A percentile compares a stretch with the other conserved stretches of the same genome.
These are phyloP conservation scores for Excalfactoria chinensis DNA, from an alignment of 2,113 vertebrate genomes.

Conservation along the genomic window DNA sequence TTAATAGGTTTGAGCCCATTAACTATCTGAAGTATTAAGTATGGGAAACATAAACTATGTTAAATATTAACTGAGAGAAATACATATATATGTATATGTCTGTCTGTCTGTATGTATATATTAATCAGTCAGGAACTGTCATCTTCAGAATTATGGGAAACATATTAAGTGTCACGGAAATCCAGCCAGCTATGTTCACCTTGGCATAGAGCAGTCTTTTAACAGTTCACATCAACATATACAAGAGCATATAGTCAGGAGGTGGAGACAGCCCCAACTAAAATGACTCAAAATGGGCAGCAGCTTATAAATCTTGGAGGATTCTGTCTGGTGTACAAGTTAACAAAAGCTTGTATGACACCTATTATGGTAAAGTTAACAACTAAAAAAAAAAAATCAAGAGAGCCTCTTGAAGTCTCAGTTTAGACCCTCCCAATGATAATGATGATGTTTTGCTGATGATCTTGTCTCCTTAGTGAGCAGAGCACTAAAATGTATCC, in stretches of 20 bases:
- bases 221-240: not conserved
- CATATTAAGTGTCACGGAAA: not conserved
- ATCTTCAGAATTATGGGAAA: not conserved
- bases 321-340: not conserved
- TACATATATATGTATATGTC: no score
- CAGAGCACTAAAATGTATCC: not conserved
- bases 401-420: not conserved
- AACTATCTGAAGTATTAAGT: no score
- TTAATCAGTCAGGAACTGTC: not conserved
- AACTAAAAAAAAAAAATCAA: not conserved
- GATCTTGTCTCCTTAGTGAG: not conserved
- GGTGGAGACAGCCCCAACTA: not conserved
- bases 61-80: no score
- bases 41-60: no score
- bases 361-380: not conserved
- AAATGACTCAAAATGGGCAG: not conserved
- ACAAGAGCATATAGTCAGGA: not conserved
- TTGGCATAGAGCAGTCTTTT: not conserved
- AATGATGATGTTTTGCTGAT: not conserved
- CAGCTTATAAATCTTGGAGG: not conserved
- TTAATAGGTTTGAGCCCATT: not conserved
- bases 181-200: not conserved
- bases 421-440: not conserved
- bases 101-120: not conserved
- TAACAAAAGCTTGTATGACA: not conserved